Conservation (phyloP, 1,140 invertebrate genomes). For the Magallana gigas region DNA sequence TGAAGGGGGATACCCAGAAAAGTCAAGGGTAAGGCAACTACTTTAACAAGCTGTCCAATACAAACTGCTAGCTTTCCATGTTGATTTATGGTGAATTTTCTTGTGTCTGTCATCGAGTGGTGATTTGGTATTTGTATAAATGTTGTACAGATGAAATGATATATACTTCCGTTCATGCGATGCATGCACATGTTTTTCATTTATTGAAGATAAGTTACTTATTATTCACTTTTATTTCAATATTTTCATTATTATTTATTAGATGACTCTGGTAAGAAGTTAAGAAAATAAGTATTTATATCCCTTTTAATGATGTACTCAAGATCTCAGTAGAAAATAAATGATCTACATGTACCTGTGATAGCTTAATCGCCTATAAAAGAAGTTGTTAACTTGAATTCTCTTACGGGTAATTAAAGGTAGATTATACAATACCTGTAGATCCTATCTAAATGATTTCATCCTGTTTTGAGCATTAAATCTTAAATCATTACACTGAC, state of each 20-base stretch:
- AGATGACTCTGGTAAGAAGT: constrained; percentile 1
- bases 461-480: no score
- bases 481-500: no score
- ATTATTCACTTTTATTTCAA: no score
- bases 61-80: neutral
- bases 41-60: neutral
- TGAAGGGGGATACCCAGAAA: constrained; percentile 7
- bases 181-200: no score
- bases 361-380: no score
- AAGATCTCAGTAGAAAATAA: neutral
- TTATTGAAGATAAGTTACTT: no score
- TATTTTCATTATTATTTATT: neutral
- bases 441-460: neutral
- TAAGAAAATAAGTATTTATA: neutral
- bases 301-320: neutral
- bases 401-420: neutral
- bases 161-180: no score
- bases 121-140: neutral
- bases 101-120: neutral
- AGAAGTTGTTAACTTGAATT: neutral
- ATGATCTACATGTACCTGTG: no score
- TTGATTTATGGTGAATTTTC: neutral
- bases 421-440: neutral
- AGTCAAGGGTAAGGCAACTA: neutral
- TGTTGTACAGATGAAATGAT: no score